Percentiles rank a stretch among this genome's conserved stretches.
Conservation (phyloP, 2,888 invertebrate genomes). For the Sinhomidia bicolor region DNA sequence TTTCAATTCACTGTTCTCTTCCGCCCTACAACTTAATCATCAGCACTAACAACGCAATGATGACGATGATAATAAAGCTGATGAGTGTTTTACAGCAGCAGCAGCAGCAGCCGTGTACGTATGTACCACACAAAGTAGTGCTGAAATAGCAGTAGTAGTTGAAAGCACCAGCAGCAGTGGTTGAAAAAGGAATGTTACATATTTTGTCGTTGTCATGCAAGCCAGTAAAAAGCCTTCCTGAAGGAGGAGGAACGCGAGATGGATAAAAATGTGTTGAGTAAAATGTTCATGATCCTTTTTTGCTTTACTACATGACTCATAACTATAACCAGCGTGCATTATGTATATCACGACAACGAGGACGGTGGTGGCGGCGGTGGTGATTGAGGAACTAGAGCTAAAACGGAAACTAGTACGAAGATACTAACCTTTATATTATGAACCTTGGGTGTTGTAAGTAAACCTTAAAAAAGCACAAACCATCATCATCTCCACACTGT, state of each 20-base stretch:
- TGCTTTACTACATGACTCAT: constrained; percentile 6
- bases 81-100: constrained; percentile 38
- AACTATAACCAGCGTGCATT: neutral
- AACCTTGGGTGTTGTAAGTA: constrained; percentile 50
- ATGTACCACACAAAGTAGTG: too few species aligned
- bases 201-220: constrained; percentile 20
- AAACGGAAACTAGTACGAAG: constrained; percentile 64
- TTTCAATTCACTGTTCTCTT: constrained; percentile 62
- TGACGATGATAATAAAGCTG: constrained; percentile 32
- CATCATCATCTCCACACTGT: constrained; percentile 12
- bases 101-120: too few species aligned
- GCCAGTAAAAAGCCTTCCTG: constrained; percentile 16
- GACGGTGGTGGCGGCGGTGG: too few species aligned
- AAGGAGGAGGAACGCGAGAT: constrained; percentile 12
- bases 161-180: neutral
- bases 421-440: constrained; percentile 67
- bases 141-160: too few species aligned
- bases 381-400: constrained; percentile 52
- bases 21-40: constrained; percentile 22
- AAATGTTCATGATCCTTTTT: constrained; percentile 4
- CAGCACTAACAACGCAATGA: constrained; percentile 36
- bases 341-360: neutral
- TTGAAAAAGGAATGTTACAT: constrained; percentile 9
- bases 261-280: constrained; percentile 13
- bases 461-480: constrained; percentile 12